Conservation (phyloP, 2,888 invertebrate species). For the Kuschelorhynchus macadamiae region DNA sequence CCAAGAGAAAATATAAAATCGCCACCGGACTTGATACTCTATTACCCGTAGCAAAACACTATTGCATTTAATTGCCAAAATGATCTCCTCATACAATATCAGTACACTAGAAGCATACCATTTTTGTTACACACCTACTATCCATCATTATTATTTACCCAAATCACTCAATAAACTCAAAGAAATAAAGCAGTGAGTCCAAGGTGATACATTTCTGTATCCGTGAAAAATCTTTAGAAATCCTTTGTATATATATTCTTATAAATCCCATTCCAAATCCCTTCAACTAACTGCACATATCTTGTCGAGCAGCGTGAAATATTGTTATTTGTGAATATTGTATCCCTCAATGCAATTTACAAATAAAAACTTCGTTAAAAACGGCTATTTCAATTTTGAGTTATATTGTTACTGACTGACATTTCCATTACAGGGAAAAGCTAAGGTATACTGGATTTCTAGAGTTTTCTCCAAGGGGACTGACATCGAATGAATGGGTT, state of each 20-base stretch:
- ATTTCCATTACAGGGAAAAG: slow-evolving; percentile 43
- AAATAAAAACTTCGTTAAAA: slow-evolving; percentile 39
- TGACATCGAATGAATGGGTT: slow-evolving; percentile 25
- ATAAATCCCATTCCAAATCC: slow-evolving; percentile 2
- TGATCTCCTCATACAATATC: too few species aligned
- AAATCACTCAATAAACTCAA: too few species aligned
- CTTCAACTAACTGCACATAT: not conserved
- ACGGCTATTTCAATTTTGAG: slow-evolving; percentile 45
- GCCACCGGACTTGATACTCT: too few species aligned
- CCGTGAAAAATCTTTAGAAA: slow-evolving; percentile 1
- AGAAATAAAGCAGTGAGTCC: too few species aligned
- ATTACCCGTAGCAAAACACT: too few species aligned
- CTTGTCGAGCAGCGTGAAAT: slow-evolving; percentile 33
- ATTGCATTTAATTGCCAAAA: too few species aligned
- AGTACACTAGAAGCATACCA: too few species aligned
- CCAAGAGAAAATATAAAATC: too few species aligned
- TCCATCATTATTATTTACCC: too few species aligned
- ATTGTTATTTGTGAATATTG: slow-evolving; percentile 44
- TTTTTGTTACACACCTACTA: too few species aligned
- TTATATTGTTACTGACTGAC: slow-evolving; percentile 42
- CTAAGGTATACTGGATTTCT: slow-evolving; percentile 24
- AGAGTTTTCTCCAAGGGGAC: slow-evolving; percentile 24
- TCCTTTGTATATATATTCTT: not conserved
- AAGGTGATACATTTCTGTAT: too few species aligned
- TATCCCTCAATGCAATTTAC: slow-evolving; percentile 45